Evolutionary conservation across 2,797 vertebrate genomes (phyloP), one percentile per base, ranked within the genome.

Genomic region (Pseudocheirus occidentalis): DNA sequence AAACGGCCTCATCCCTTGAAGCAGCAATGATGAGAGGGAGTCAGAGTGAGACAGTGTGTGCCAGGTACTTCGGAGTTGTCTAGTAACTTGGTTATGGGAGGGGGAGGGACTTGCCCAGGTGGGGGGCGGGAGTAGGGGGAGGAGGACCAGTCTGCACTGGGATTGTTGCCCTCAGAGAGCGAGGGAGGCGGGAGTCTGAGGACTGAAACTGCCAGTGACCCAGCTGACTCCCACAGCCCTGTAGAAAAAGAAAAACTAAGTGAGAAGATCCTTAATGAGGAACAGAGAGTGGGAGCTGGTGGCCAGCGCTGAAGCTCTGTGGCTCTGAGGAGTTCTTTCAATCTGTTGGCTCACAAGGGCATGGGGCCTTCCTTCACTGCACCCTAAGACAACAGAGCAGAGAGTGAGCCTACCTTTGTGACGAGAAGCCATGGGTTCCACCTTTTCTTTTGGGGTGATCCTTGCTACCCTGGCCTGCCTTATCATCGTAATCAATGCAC

Each of bases 401-500:
- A 93, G n/a, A 95, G 81, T 28, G 89, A 92, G 95, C 56, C 95
- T 97, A 93, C 34, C 91, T 90, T 56, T 62, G 73, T 97, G 93
- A 95, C 62, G 93, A 55, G 94, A 81, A 96, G 91, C 89, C n/a
- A 81, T 57, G 92, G 95, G 81, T 46, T 52, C 89, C 46, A 92
- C 95, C 94, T 92, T 93, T 95, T 96, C 53, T 93, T 98, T 99
- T 95, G 99, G 99, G 56, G 62, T 97, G 92, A 98, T 99, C 97
- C 99, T 99, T 0, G 98, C 98, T 7, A 34, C 98, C 58, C 98
- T 99, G 95, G 98, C 99, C 2, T 98, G 98, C 1, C 98, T 99
- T 94, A 99, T 99, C 97, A 98, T 99, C 90, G 96, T 98, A 50
- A 98, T 98, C 97, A 99, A 99, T 27, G 55, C 97, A n/a, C 97